Evolutionary conservation across 2,888 invertebrate species (phyloP).

Genomic region (Lasioglossum leucozonium): DNA sequence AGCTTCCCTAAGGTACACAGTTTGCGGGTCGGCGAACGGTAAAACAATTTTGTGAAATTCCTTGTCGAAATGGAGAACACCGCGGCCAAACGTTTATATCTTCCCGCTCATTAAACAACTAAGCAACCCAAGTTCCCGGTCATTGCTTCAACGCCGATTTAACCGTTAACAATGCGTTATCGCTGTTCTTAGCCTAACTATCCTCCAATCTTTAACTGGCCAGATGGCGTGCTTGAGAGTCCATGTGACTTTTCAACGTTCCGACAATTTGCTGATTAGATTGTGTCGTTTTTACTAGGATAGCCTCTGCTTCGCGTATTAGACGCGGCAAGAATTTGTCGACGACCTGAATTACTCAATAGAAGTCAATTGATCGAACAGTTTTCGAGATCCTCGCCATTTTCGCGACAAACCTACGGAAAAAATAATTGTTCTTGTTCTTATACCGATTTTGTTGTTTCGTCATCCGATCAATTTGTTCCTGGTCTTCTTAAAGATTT

Average conservation of each 20-base stretch:
- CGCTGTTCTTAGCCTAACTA: background rate
- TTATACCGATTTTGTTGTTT: background rate
- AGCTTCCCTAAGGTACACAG: constrained; percentile 44
- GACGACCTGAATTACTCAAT: constrained; percentile 1
- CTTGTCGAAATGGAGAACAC: constrained; percentile 1
- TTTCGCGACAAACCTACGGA: background rate
- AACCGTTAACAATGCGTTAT: background rate
- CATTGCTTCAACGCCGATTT: background rate
- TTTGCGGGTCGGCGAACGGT: constrained; percentile 14
- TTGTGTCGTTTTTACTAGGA: background rate
- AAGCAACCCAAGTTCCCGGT: background rate
- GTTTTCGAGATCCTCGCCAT: background rate
- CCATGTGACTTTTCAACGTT: background rate
- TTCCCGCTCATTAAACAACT: constrained; percentile 6
- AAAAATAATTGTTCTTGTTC: background rate
- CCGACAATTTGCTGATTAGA: background rate
- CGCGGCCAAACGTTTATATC: constrained; percentile 6
- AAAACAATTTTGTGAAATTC: constrained; percentile 36
- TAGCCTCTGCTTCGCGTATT: background rate
- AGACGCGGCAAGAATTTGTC: background rate
- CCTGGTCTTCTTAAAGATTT: background rate
- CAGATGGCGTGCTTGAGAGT: background rate
- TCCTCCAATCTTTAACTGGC: background rate
- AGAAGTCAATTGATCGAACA: background rate
- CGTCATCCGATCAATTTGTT: background rate